Evolutionary conservation across 2,888 invertebrate species (phyloP).

Genomic region (Nemapogon koenigi): DNA sequence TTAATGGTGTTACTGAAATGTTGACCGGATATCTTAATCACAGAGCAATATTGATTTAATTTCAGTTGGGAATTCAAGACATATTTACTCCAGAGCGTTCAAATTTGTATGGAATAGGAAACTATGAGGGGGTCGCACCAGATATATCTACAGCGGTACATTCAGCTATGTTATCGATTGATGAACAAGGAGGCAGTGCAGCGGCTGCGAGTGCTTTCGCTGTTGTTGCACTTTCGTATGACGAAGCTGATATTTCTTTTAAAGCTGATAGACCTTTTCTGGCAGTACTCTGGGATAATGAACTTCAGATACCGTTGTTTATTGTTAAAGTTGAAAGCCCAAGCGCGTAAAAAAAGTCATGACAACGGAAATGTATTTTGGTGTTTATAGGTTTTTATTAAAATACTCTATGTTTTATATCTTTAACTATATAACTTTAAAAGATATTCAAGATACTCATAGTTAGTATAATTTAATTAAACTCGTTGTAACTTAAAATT

Average conservation of each 20-base stretch:
- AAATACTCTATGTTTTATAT: too few relatives aligned
- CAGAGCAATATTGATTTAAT: too few relatives aligned
- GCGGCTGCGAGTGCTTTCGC: slow-evolving; percentile 48
- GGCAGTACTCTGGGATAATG: slow-evolving; percentile 50
- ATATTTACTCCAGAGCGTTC: slow-evolving; percentile 37
- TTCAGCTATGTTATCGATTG: slow-evolving; percentile 54
- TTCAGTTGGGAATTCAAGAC: slow-evolving; percentile 50
- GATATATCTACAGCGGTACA: slow-evolving; percentile 53
- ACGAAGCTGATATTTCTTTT: slow-evolving; percentile 35
- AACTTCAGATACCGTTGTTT: slow-evolving; percentile 48
- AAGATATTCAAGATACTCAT: too few relatives aligned
- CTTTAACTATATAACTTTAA: too few relatives aligned
- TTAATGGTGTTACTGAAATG: too few relatives aligned
- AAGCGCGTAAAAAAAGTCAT: background rate
- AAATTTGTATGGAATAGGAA: slow-evolving; percentile 37
- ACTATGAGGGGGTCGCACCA: slow-evolving; percentile 24
- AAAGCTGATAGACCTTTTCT: slow-evolving; percentile 55
- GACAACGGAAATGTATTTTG: too few relatives aligned
- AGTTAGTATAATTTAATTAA: too few relatives aligned
- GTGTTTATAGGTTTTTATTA: too few relatives aligned
- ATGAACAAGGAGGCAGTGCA: slow-evolving; percentile 57
- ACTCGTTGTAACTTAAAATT: too few relatives aligned
- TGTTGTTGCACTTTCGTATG: slow-evolving; percentile 52
- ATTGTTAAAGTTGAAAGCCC: slow-evolving; percentile 57
- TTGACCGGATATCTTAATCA: too few relatives aligned